A percentile compares a stretch with the other conserved stretches of the same genome.
Evolutionary conservation across 2,113 vertebrate species (phyloP).

Genomic region (Ia io): DNA sequence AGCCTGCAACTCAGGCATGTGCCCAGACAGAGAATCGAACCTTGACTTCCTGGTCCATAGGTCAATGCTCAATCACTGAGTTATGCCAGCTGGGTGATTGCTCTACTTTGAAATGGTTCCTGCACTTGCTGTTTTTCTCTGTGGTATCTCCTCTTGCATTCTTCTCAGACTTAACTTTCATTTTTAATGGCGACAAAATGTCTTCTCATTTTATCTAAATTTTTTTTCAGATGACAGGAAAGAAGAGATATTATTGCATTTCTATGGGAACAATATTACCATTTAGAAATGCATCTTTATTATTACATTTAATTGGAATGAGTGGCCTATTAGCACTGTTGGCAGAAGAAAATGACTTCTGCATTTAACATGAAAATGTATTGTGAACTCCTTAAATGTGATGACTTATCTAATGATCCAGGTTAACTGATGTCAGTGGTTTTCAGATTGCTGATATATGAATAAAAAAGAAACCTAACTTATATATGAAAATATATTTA

Average conservation of each 20-base stretch:
- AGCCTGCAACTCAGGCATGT: too few species aligned
- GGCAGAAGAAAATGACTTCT: neutral
- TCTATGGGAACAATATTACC: neutral
- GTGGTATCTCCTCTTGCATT: neutral
- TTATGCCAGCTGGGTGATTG: too few species aligned
- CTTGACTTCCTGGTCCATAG: too few species aligned
- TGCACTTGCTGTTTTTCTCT: neutral
- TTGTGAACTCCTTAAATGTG: neutral
- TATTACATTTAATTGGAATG: slow-evolving; percentile 5
- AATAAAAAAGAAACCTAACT: neutral
- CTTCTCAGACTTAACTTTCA: neutral
- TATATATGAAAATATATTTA: neutral
- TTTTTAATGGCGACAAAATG: neutral
- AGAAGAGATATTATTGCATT: neutral
- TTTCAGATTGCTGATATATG: neutral
- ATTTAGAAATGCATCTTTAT: slow-evolving; percentile 22
- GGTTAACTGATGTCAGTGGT: neutral
- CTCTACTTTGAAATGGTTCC: neutral
- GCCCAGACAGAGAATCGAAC: too few species aligned
- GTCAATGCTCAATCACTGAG: too few species aligned
- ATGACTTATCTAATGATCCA: neutral
- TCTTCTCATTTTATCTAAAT: neutral
- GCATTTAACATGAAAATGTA: neutral
- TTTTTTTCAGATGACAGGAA: neutral
- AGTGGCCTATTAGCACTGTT: neutral